phyloP scores from a whole-genome alignment of 2,888 invertebrate species.

The Cryptus armator region DNA sequence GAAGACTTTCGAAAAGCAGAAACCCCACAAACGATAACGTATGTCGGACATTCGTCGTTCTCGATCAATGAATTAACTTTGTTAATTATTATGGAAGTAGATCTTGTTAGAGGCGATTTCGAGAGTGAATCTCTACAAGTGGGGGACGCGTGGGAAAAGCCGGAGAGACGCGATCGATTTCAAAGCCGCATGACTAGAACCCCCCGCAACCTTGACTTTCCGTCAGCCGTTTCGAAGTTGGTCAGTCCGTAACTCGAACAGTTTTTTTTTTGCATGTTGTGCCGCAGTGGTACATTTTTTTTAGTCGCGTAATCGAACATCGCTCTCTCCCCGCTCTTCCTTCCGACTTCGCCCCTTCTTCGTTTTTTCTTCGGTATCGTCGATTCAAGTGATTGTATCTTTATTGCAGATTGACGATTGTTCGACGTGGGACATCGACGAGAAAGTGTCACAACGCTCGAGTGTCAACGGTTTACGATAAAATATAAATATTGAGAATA shows the following conservation, averaged over 20 bases:
- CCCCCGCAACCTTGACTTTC: conserved; percentile 45
- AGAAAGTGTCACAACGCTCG: background rate
- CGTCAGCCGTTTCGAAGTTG: conserved; percentile 22
- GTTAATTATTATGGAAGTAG: background rate
- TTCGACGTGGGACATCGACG: background rate
- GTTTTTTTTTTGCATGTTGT: background rate
- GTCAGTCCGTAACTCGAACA: background rate
- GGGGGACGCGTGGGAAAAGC: conserved; percentile 10
- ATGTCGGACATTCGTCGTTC: conserved; percentile 2
- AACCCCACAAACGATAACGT: background rate
- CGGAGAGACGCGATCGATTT: conserved; percentile 46
- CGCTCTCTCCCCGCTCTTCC: conserved; percentile 3
- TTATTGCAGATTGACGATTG: conserved; percentile 37
- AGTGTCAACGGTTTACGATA: conserved; percentile 8
- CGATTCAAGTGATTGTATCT: conserved; percentile 22
- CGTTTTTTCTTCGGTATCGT: background rate
- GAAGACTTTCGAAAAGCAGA: background rate
- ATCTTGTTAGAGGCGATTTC: conserved; percentile 24
- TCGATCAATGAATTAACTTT: background rate
- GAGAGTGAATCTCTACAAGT: conserved; percentile 33
- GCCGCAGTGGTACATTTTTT: background rate
- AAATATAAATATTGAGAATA: background rate
- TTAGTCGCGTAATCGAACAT: background rate
- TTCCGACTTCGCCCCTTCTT: background rate
- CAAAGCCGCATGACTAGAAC: conserved; percentile 18